phyloP scores from a whole-genome alignment of 2,113 vertebrate genomes.

The Daboia siamensis region DNA sequence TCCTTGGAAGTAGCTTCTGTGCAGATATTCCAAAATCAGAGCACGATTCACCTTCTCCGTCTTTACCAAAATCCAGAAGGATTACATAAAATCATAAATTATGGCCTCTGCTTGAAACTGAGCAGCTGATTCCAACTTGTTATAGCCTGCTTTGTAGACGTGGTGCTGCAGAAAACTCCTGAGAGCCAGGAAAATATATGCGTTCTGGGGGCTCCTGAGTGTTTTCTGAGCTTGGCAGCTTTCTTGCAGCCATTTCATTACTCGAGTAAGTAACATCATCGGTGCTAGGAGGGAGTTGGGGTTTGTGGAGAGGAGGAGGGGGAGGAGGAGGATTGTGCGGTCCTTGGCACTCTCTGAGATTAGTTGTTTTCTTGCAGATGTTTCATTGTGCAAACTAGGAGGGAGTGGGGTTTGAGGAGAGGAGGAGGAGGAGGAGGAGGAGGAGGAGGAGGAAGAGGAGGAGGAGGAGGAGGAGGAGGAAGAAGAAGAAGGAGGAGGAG shows the following conservation, averaged over 20 bases:
- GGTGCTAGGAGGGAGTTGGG: background rate
- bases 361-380: background rate
- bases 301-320: too few species aligned
- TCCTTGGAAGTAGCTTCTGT: background rate
- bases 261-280: background rate
- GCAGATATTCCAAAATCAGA: background rate
- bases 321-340: too few species aligned
- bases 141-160: background rate
- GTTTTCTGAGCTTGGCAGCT: background rate
- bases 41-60: background rate
- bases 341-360: background rate
- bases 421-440: too few species aligned
- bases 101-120: background rate
- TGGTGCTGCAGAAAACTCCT: background rate
- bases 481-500: too few species aligned
- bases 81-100: background rate
- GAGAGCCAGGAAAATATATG: background rate
- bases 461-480: too few species aligned
- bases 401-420: background rate
- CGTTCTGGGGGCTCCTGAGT: background rate
- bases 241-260: background rate
- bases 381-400: background rate
- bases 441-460: fast-evolving
- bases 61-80: background rate
- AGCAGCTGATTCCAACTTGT: background rate